Evolutionary conservation across 2,888 invertebrate species (phyloP).

Genomic region (Sarcophaga rosellei): DNA sequence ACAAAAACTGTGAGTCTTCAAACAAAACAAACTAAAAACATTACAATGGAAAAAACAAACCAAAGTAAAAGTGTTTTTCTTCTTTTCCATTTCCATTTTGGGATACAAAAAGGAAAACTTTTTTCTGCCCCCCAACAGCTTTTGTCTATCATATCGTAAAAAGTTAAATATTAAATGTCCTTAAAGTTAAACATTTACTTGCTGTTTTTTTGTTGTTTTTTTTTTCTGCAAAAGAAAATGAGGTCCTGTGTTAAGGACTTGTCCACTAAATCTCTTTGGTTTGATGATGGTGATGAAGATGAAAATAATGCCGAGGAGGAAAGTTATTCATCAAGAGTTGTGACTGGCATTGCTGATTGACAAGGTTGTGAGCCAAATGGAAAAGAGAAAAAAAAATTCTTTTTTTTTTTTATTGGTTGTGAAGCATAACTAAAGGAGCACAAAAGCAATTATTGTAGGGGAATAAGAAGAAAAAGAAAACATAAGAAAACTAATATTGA

Average conservation of each 20-base stretch:
- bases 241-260: neutral
- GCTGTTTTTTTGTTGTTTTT: neutral
- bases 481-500: neutral
- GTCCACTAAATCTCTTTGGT: neutral
- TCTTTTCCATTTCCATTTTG: too few species aligned
- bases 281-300: neutral
- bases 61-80: neutral
- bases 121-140: neutral
- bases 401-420: too few species aligned
- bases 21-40: neutral
- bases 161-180: neutral
- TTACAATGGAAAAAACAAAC: neutral
- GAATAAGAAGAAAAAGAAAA: neutral
- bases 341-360: conserved; percentile 61
- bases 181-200: neutral
- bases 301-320: conserved; percentile 22
- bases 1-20: neutral
- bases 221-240: neutral
- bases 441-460: neutral
- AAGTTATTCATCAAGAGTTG: conserved; percentile 66
- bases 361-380: conserved; percentile 63
- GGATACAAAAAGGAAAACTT: neutral
- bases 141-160: neutral
- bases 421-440: too few species aligned
- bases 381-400: conserved; percentile 25